Conservation (phyloP, 2,797 vertebrate species). For the Clarias laeviceps region DNA sequence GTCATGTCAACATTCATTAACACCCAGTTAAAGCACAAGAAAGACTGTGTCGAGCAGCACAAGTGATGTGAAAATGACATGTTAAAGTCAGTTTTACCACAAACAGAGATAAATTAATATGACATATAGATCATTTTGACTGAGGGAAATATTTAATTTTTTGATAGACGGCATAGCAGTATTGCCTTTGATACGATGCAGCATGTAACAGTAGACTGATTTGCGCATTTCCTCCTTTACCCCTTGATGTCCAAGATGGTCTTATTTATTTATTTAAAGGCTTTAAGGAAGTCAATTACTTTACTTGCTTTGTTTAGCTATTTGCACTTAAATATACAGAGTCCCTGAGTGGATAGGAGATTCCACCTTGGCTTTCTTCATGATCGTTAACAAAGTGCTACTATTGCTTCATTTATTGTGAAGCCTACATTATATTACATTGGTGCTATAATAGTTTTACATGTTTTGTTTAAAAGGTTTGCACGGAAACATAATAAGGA, state of each 20-base stretch:
- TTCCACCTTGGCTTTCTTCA: background rate
- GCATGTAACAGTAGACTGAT: background rate
- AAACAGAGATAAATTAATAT: background rate
- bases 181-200: background rate
- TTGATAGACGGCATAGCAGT: background rate
- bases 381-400: background rate
- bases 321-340: background rate
- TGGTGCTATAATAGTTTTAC: background rate
- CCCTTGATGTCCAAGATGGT: background rate
- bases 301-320: background rate
- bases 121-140: background rate
- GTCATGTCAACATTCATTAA: conserved; percentile 56
- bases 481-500: background rate
- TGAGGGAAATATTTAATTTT: background rate
- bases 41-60: conserved; percentile 17
- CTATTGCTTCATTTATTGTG: background rate
- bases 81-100: background rate
- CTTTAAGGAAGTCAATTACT: background rate
- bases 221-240: background rate
- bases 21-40: conserved; percentile 39
- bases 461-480: background rate
- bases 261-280: background rate
- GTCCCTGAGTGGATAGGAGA: background rate
- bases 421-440: background rate
- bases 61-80: conserved; percentile 10